Conservation (phyloP, 1,140 invertebrate genomes). For the Ectropis grisescens region DNA sequence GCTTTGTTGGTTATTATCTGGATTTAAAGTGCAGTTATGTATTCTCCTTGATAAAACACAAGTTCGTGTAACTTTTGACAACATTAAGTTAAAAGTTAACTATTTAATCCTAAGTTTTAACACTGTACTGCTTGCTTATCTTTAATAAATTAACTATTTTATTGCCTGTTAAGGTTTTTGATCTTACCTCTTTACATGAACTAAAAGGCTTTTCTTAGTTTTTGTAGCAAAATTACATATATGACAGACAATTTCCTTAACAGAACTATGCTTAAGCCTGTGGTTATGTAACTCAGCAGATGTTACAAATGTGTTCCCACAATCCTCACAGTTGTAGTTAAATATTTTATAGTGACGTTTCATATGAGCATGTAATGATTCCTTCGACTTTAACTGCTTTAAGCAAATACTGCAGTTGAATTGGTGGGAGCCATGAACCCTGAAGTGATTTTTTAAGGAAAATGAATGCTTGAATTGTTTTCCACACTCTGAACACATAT, state of each 20-base stretch:
- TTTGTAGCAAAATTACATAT: conserved; percentile 63
- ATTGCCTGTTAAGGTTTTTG: no score
- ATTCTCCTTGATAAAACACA: no score
- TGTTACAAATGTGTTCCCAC: conserved; percentile 61
- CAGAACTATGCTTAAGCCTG: conserved; percentile 40
- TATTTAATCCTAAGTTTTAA: no score
- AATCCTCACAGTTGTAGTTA: conserved; percentile 64
- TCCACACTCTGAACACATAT: conserved; percentile 73
- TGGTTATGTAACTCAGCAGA: conserved; percentile 59
- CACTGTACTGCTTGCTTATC: no score
- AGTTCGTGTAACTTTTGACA: no score
- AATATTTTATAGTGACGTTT: conserved; percentile 58
- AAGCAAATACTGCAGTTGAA: conserved; percentile 43
- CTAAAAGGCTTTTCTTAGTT: conserved; percentile 59
- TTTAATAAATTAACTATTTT: no score
- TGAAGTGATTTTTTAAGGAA: conserved; percentile 50
- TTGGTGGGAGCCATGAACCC: conserved; percentile 47
- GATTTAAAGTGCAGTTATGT: no score
- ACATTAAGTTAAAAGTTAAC: no score
- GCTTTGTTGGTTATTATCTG: no score
- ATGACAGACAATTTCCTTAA: conserved; percentile 55
- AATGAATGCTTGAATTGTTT: conserved; percentile 73
- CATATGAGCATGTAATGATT: conserved; percentile 53
- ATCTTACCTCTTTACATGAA: conserved; percentile 59
- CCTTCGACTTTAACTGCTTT: conserved; percentile 51